These are phyloP conservation scores for Drosophila obscura DNA, from an alignment of 1,140 invertebrate genomes.

Conservation along the genomic window DNA sequence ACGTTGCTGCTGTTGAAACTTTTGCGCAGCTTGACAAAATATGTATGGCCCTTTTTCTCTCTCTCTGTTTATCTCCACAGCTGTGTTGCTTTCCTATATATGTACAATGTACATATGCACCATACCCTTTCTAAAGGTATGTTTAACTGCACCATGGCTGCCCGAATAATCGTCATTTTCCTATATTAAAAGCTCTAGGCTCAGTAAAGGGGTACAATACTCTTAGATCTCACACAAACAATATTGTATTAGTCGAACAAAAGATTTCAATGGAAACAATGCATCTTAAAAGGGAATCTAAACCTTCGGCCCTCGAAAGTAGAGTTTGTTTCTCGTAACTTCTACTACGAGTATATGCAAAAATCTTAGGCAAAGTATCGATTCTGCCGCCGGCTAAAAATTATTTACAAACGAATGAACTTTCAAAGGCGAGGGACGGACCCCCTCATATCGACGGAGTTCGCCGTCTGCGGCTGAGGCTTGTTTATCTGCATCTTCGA, in stretches of 20 bases:
- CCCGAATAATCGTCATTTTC: no score
- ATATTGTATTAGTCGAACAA: no score
- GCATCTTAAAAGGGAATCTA: no score
- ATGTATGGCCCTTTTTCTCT: conserved; percentile 9
- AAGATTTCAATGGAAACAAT: no score
- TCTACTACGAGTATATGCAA: conserved; percentile 47
- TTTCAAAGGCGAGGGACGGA: conserved; percentile 40
- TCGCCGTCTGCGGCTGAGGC: conserved; percentile 55
- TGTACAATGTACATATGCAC: no score
- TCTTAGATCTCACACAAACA: no score
- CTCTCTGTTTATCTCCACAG: conserved; percentile 20
- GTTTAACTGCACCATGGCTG: no score
- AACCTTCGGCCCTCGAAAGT: no score
- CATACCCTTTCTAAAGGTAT: no score
- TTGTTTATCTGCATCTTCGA: conserved; percentile 65
- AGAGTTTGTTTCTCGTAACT: no score
- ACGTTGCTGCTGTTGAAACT: conserved; percentile 54
- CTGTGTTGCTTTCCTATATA: conserved; percentile 7
- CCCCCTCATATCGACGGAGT: conserved; percentile 20
- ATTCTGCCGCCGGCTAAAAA: conserved; percentile 74
- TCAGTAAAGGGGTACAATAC: no score
- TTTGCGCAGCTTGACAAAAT: conserved; percentile 70
- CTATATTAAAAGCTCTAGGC: no score
- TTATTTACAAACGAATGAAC: conserved; percentile 80
- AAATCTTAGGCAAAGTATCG: conserved; percentile 78